Evolutionary conservation across 2,797 vertebrate species (phyloP).

Genomic region (Apodemus agrarius): DNA sequence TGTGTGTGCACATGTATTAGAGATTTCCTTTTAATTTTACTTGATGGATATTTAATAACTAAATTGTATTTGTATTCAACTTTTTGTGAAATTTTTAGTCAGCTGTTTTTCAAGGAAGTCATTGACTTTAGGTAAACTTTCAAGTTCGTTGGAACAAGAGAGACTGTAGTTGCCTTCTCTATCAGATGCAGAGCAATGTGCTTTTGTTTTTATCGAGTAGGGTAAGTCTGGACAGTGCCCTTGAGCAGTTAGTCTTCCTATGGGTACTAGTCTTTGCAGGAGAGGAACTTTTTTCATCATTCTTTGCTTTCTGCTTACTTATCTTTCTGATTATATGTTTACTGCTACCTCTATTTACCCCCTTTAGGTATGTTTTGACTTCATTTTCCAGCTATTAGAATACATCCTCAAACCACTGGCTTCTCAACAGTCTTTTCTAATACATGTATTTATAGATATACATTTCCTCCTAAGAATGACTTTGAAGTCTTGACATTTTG

Average conservation of each 20-base stretch:
- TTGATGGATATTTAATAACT: not conserved
- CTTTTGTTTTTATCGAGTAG: not conserved
- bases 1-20: not conserved
- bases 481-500: not conserved
- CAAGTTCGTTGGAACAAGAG: not conserved
- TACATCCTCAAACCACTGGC: not conserved
- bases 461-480: not conserved
- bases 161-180: not conserved
- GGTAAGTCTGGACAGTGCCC: not conserved
- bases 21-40: not conserved
- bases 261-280: not conserved
- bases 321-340: not conserved
- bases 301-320: not conserved
- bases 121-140: not conserved
- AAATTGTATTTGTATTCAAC: not conserved
- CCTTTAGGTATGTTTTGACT: not conserved
- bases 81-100: not conserved
- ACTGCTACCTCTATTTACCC: not conserved
- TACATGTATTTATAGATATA: not conserved
- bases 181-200: not conserved
- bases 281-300: not conserved
- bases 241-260: not conserved
- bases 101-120: not conserved
- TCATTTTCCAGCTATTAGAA: not conserved
- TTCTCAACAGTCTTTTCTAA: not conserved